Percentiles rank a stretch among this genome's conserved stretches.
Evolutionary conservation across 2,797 vertebrate species (phyloP).

Genomic region (Oreochromis mossambicus): DNA sequence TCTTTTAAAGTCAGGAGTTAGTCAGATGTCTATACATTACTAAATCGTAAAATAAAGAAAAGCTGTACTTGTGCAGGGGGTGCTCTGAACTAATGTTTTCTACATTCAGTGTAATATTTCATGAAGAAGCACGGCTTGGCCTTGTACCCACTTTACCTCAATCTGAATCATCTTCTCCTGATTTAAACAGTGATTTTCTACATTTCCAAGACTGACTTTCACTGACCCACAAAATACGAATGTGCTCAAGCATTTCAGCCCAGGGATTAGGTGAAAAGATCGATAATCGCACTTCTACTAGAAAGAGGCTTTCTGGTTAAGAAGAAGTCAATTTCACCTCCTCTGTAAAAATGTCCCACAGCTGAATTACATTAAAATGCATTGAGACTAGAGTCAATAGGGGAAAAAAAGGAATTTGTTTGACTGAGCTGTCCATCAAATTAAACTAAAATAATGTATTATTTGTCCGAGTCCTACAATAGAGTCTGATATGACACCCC

Average conservation of each 20-base stretch:
- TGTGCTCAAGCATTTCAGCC: not conserved
- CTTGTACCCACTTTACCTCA: not conserved
- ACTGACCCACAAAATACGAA: not conserved
- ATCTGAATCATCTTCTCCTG: not conserved
- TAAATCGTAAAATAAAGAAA: not conserved
- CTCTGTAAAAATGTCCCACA: not conserved
- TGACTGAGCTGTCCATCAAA: not conserved
- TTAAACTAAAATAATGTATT: not conserved
- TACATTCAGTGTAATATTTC: not conserved
- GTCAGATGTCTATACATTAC: not conserved
- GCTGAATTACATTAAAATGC: not conserved
- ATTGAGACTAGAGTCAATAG: not conserved
- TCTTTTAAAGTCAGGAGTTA: conserved; percentile 6
- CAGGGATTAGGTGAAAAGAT: not conserved
- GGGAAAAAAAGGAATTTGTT: accelerated
- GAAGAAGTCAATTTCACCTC: not conserved
- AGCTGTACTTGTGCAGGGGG: not conserved
- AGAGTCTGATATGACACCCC: not conserved
- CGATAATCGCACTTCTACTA: not conserved
- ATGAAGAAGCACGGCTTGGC: not conserved
- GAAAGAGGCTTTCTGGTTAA: not conserved
- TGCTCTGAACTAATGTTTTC: not conserved
- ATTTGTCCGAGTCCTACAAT: not conserved
- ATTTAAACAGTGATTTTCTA: not conserved
- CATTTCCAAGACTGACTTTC: not conserved